These are phyloP conservation scores for Notechis scutatus DNA, from an alignment of 2,113 vertebrate species.

Conservation along the genomic window DNA sequence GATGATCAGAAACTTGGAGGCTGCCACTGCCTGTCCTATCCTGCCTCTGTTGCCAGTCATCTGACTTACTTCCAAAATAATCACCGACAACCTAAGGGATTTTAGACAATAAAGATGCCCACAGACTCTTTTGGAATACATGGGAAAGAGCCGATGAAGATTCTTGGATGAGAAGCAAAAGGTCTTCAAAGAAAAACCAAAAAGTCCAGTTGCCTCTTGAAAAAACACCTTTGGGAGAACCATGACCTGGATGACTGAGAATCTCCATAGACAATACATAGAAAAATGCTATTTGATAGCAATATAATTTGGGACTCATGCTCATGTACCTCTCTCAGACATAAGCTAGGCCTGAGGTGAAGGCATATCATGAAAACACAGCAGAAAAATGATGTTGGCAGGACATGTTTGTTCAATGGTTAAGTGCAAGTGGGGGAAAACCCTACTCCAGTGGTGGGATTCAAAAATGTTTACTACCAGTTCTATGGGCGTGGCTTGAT, in stretches of 20 bases:
- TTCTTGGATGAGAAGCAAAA: too few species aligned
- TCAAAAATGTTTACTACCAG: not conserved
- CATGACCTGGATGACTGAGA: too few species aligned
- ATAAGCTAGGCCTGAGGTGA: not conserved
- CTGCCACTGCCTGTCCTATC: not conserved
- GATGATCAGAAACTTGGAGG: not conserved
- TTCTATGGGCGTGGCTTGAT: too few species aligned
- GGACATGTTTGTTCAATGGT: not conserved
- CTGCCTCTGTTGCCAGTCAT: not conserved
- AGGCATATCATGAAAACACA: not conserved
- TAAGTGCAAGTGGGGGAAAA: not conserved
- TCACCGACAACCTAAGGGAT: not conserved
- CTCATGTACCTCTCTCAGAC: not conserved
- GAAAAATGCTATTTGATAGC: not conserved
- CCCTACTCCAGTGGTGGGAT: too few species aligned
- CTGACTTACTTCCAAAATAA: not conserved
- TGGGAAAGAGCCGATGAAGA: not conserved
- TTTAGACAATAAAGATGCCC: not conserved
- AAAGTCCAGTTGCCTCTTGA: too few species aligned
- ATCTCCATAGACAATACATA: not conserved
- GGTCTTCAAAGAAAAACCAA: too few species aligned
- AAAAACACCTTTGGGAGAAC: too few species aligned
- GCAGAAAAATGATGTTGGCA: not conserved
- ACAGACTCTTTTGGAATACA: not conserved
- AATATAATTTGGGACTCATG: not conserved